Percentiles rank a stretch among this genome's conserved stretches.
These are phyloP conservation scores for Nycticryphes semicollaris DNA, from an alignment of 2,113 vertebrate genomes.

Conservation along the genomic window DNA sequence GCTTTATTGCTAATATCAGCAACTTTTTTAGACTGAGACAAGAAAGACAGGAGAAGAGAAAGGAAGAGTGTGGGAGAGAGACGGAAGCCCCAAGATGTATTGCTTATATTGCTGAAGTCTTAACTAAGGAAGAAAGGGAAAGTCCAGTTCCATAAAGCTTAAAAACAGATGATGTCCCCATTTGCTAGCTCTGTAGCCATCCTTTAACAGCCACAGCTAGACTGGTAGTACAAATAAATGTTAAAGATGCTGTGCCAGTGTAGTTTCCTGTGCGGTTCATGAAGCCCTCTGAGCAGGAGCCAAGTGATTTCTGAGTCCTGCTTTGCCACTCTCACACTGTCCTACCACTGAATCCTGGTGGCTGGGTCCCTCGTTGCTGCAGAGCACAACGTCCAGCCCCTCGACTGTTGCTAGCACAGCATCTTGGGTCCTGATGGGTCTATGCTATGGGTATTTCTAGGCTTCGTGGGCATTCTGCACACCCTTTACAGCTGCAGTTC, in stretches of 20 bases:
- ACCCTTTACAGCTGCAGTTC: neutral
- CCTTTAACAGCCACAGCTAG: neutral
- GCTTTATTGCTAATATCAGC: constrained; percentile 51
- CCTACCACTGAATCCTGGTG: neutral
- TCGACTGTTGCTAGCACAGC: neutral
- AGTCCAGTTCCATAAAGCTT: neutral
- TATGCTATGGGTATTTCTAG: neutral
- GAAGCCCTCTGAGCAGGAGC: neutral
- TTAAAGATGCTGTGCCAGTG: neutral
- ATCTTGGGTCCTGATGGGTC: neutral
- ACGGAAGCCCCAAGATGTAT: neutral
- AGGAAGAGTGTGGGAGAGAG: neutral
- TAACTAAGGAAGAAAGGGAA: neutral
- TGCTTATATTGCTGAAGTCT: neutral
- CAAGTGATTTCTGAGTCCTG: neutral
- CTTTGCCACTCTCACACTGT: neutral
- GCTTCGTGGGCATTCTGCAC: neutral
- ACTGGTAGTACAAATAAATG: neutral
- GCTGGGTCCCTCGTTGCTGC: rapidly evolving
- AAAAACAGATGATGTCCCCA: neutral
- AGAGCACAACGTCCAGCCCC: neutral
- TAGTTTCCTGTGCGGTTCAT: neutral
- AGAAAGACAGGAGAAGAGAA: neutral
- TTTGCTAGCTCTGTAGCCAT: neutral
- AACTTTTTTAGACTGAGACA: constrained; percentile 22